A percentile compares a stretch with the other conserved stretches of the same genome.
phyloP scores from a whole-genome alignment of 2,113 vertebrate species.

The Corythoichthys haematopterus region DNA sequence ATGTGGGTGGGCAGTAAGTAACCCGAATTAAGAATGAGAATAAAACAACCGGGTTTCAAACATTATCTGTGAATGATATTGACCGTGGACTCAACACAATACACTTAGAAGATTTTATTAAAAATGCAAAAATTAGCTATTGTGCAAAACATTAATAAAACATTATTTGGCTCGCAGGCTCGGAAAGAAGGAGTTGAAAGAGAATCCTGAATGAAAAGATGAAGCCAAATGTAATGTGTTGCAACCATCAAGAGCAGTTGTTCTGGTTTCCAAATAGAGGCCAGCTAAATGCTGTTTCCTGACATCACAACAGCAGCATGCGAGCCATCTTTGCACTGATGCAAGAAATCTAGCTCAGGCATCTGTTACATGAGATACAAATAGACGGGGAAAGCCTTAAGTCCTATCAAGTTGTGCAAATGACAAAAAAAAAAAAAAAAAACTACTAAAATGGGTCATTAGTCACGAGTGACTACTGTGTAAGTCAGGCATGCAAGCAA shows the following conservation, averaged over 20 bases:
- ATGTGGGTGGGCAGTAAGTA: background rate
- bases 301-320: slow-evolving; percentile 2
- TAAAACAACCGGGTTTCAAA: background rate
- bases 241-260: slow-evolving; percentile 23
- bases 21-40: background rate
- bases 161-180: slow-evolving; percentile 8
- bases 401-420: slow-evolving; percentile 17
- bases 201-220: slow-evolving; percentile 33
- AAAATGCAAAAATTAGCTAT: background rate
- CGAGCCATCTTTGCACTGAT: slow-evolving; percentile 15
- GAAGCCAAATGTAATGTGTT: slow-evolving; percentile 25
- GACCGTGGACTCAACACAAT: background rate
- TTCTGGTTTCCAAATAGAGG: slow-evolving; percentile 19
- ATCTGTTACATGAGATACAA: slow-evolving; percentile 6
- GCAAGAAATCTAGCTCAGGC: slow-evolving; percentile 15
- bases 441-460: slow-evolving; percentile 55
- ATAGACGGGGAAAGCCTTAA: slow-evolving; percentile 13
- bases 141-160: slow-evolving; percentile 14
- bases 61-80: background rate
- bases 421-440: slow-evolving; percentile 12
- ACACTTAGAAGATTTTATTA: background rate
- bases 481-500: slow-evolving; percentile 22
- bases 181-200: slow-evolving; percentile 42
- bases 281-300: background rate
- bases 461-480: slow-evolving; percentile 26